Evolutionary conservation across 2,797 vertebrate genomes (phyloP).

Genomic region (Erpetoichthys calabaricus): DNA sequence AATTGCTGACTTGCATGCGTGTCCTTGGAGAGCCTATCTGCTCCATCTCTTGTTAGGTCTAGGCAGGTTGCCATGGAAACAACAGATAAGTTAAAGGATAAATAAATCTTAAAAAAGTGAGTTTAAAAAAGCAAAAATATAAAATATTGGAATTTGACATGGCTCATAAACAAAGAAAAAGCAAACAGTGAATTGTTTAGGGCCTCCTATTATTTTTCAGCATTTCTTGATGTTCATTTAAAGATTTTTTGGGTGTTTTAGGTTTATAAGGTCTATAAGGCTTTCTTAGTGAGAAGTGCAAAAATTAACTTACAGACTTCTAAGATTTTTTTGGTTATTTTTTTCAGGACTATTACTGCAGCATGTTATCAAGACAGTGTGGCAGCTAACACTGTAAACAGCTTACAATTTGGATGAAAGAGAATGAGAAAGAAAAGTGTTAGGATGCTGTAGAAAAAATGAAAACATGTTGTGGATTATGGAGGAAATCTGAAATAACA

Average conservation of each 20-base stretch:
- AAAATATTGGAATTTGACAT: slow-evolving; percentile 2
- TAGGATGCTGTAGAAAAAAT: slow-evolving; percentile 12
- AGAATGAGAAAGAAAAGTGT: slow-evolving; percentile 6
- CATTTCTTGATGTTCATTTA: too few species aligned
- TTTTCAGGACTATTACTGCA: too few species aligned
- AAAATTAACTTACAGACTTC: too few species aligned
- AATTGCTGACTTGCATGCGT: slow-evolving; percentile 12
- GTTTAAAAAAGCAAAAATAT: slow-evolving; percentile 3
- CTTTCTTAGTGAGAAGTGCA: too few species aligned
- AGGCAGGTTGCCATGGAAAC: slow-evolving; percentile 15
- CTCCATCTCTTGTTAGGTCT: slow-evolving; percentile 11
- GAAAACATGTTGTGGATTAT: slow-evolving; percentile 7
- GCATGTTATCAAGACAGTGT: background rate
- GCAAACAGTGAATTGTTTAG: too few species aligned
- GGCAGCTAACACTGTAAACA: background rate
- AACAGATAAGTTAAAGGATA: background rate
- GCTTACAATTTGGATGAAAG: background rate
- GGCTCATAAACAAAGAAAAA: too few species aligned
- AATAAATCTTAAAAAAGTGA: slow-evolving; percentile 1
- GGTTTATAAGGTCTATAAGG: too few species aligned
- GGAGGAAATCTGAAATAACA: slow-evolving; percentile 7
- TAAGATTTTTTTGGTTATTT: too few species aligned
- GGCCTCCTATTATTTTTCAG: too few species aligned
- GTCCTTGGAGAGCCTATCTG: slow-evolving; percentile 19
- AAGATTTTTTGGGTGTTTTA: too few species aligned